Evolutionary conservation across 2,888 invertebrate genomes (phyloP).

Genomic region (Lathronympha strigana): DNA sequence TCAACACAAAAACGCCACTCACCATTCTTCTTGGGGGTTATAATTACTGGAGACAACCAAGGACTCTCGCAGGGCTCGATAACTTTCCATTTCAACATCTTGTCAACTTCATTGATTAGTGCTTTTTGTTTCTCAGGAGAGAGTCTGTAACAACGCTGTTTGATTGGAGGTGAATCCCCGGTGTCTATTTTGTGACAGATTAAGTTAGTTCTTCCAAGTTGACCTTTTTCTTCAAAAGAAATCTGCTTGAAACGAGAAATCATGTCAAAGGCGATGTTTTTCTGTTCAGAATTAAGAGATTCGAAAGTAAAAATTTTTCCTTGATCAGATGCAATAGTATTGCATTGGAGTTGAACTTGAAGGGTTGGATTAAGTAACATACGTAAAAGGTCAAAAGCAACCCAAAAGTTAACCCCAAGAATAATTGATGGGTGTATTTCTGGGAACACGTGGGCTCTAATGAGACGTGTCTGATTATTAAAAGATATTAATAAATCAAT

Average conservation of each 20-base stretch:
- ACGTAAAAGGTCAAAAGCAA: background rate
- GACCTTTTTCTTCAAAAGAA: too few relatives aligned
- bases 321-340: background rate
- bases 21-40: too few relatives aligned
- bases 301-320: background rate
- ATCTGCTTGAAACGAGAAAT: background rate
- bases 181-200: background rate
- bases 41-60: too few relatives aligned
- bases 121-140: background rate
- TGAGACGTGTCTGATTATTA: background rate
- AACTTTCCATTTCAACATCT: background rate
- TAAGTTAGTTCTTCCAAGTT: background rate
- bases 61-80: background rate
- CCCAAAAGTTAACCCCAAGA: background rate
- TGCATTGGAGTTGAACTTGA: background rate
- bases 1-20: too few relatives aligned
- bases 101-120: background rate
- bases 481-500: background rate
- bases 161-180: background rate
- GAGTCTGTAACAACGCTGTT: background rate
- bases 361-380: background rate
- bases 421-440: background rate
- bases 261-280: background rate
- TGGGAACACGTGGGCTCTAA: background rate
- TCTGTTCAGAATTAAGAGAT: background rate